Percentiles rank a stretch among this genome's conserved stretches.
Conservation (phyloP, 2,113 vertebrate species). For the Larimichthys crocea region DNA sequence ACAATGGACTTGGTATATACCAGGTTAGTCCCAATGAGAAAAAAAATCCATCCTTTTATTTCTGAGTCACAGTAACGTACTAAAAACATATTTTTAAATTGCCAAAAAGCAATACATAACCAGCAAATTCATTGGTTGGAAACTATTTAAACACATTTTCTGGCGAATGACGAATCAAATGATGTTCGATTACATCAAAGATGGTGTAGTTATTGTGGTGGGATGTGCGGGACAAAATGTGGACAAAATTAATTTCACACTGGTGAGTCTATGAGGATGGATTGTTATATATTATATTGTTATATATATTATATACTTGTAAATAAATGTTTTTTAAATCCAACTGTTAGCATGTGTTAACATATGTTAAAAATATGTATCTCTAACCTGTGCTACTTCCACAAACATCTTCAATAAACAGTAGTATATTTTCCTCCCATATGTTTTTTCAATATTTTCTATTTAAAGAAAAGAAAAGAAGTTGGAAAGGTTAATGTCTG, state of each 20-base stretch:
- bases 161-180: neutral
- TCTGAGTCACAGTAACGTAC: neutral
- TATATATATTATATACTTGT: too few species aligned
- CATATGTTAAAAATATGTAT: too few species aligned
- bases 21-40: neutral
- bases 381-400: too few species aligned
- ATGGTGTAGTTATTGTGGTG: neutral
- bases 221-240: neutral
- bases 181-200: neutral
- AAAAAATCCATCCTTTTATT: neutral
- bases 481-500: too few species aligned
- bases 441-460: too few species aligned
- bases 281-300: neutral
- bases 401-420: too few species aligned
- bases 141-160: too few species aligned
- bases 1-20: neutral
- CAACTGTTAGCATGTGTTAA: too few species aligned
- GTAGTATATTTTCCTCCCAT: too few species aligned
- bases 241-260: neutral
- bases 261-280: neutral
- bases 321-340: too few species aligned
- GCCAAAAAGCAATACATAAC: neutral
- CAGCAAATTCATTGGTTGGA: neutral
- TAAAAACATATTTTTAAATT: too few species aligned
- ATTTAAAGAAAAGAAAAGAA: too few species aligned